These are phyloP conservation scores for Amblyjoppa proteus DNA, from an alignment of 2,888 invertebrate genomes.

Conservation along the genomic window DNA sequence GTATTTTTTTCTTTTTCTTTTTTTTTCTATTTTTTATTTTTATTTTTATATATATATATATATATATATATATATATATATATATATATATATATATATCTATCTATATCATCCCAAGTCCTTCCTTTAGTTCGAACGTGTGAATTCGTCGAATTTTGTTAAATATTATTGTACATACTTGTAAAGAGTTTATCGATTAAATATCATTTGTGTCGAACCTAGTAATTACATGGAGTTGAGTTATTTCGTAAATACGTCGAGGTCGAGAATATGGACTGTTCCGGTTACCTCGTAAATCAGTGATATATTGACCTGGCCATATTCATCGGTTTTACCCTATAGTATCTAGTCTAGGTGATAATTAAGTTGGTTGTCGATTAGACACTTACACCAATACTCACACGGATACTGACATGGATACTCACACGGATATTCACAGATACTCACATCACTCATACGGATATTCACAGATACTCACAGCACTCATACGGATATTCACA, in stretches of 20 bases:
- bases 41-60: constrained; percentile 10
- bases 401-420: no score
- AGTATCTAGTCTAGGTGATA: no score
- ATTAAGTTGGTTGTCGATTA: no score
- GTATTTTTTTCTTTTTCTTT: neutral
- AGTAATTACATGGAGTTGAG: neutral
- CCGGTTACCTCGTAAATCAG: neutral
- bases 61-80: neutral
- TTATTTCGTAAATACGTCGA: neutral
- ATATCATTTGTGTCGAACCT: constrained; percentile 71
- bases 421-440: no score
- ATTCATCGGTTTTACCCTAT: no score
- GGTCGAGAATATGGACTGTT: neutral
- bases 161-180: constrained; percentile 81
- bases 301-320: no score
- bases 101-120: constrained; percentile 45
- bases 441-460: no score
- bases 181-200: constrained; percentile 83
- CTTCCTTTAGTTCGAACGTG: constrained; percentile 67
- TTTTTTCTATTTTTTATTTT: neutral
- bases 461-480: no score
- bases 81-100: constrained; percentile 11
- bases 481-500: no score
- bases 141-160: constrained; percentile 76
- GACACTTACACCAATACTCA: no score